phyloP scores from a whole-genome alignment of 2,797 vertebrate genomes.

The Pogoniulus pusillus region DNA sequence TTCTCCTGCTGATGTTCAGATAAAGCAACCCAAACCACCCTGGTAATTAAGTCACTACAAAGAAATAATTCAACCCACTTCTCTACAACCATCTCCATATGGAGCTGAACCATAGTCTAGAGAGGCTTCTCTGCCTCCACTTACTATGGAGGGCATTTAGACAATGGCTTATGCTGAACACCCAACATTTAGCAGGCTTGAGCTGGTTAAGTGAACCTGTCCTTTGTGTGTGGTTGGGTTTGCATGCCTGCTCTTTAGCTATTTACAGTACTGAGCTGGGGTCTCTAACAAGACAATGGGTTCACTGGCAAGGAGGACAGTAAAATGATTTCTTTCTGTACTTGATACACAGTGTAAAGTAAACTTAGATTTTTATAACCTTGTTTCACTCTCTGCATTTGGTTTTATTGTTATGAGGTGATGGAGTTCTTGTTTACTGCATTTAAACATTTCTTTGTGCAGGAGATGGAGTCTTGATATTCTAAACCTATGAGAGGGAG shows the following conservation, averaged over 20 bases:
- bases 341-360: not conserved
- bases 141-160: not conserved
- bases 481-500: not conserved
- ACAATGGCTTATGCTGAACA: not conserved
- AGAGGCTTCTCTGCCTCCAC: not conserved
- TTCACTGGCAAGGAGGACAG: not conserved
- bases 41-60: not conserved
- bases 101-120: not conserved
- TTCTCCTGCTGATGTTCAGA: not conserved
- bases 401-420: not conserved
- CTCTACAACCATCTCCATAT: not conserved
- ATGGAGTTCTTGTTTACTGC: not conserved
- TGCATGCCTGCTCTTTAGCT: not conserved
- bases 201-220: not conserved
- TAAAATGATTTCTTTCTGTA: not conserved
- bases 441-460: not conserved
- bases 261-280: not conserved
- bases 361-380: not conserved
- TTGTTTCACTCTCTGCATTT: not conserved
- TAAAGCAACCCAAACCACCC: not conserved
- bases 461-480: not conserved
- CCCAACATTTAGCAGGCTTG: not conserved
- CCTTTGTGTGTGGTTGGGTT: not conserved
- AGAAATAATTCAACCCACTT: not conserved
- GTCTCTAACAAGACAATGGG: not conserved